phyloP scores from a whole-genome alignment of 2,113 vertebrate species.

The Chionis minor region DNA sequence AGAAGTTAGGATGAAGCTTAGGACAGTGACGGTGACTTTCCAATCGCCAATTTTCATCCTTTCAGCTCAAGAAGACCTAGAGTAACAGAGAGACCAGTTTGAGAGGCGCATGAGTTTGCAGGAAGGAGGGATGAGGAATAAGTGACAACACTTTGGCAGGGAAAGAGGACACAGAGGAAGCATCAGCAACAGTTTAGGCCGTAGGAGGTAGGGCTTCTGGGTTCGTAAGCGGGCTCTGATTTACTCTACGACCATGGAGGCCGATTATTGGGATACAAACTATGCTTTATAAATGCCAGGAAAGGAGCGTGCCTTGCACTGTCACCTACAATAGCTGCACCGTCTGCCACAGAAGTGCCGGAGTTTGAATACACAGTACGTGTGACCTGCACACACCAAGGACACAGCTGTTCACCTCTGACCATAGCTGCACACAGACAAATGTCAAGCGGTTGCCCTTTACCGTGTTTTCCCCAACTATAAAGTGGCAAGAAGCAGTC shows the following conservation, averaged over 20 bases:
- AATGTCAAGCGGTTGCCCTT: background rate
- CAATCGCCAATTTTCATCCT: background rate
- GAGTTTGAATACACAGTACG: fast-evolving
- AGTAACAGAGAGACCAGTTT: background rate
- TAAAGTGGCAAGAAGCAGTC: background rate
- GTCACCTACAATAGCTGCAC: background rate
- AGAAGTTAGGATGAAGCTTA: background rate
- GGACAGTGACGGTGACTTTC: background rate
- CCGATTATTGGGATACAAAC: background rate
- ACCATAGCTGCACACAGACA: background rate
- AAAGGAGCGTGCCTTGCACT: background rate
- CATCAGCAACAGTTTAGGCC: background rate
- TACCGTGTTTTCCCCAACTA: background rate
- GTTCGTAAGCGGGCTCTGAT: background rate
- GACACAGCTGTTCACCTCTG: background rate
- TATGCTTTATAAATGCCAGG: background rate
- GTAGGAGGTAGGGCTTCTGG: background rate
- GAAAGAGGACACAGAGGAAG: background rate
- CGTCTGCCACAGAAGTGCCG: background rate
- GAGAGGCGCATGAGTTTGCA: background rate
- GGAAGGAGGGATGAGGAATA: background rate
- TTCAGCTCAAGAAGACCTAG: constrained; percentile 40
- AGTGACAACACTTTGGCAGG: background rate
- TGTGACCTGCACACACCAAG: background rate
- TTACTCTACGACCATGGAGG: background rate